Base-by-base conservation (phyloP, 1,140 invertebrate species). In the Drosophila repletoides region DNA sequence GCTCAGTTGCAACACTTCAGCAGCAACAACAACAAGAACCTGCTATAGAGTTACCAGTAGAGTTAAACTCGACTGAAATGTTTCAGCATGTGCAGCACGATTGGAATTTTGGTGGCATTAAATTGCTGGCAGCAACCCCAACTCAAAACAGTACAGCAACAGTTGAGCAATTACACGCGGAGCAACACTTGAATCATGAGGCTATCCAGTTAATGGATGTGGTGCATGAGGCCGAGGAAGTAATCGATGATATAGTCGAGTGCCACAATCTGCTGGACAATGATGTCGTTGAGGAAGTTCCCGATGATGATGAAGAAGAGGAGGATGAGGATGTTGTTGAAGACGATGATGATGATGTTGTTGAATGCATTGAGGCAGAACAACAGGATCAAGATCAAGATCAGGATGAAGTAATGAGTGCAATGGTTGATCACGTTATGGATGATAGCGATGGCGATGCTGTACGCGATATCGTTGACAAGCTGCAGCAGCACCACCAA, bases 81-180 rank as follows among this genome's bases (percentile, higher is more conserved):
- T 90, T 86, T 56, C 87, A 90, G 52, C 83, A 90, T 65, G 79
- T 90, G 9, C 83, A 90, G 29, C 88, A 90, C 59, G 88, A 90
- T 73, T 90, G 88, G 88, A 89, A 90, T 63, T 90, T 90, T 58
- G 88, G 88, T 19, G 80, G 75, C 17, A 77, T 89, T 5, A 89
- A 89, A 41, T 33, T 88, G 24, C 17, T 76, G 68, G 17, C 56
- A 48, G 24, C 73, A n/a, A 17, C 67, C 26, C 9, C 72, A 45
- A 6, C 74, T 41, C 24, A 55, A 5, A 49, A 61, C 38, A 19
- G 43, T 6, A 45, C 59, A 49, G n/a, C 72, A 12, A 24, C 36
- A 4, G 43, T 67, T 3, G 67, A 43, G n/a, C 68, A 71, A 24
- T 17, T 64, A 28, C 60, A 70, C 0, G 10, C 17, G 1, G 52